Base-by-base conservation (phyloP, 1,140 invertebrate genomes). In the Archivesica marissinica region DNA sequence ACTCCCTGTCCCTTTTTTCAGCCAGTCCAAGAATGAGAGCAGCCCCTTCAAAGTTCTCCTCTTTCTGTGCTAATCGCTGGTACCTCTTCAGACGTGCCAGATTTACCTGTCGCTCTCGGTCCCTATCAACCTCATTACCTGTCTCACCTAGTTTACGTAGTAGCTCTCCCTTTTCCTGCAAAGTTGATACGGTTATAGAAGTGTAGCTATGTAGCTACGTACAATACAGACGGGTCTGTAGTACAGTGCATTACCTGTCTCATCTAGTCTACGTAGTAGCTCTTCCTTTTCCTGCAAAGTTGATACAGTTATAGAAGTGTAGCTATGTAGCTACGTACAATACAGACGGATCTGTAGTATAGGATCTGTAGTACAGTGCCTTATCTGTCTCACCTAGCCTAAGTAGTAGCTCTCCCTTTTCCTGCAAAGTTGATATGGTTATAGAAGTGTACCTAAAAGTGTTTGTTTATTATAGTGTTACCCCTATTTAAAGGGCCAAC, bases 31-130 rank as follows among this genome's bases (percentile, higher is more conserved):
- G 81, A 17, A 92, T 86, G 0, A 92, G 70, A 47, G 91, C 91
- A 39, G 92, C 91, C 28, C 90, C 87, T 30, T 91, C 89, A 86
- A 93, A 89, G 39, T 92, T 88, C n/a, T 90, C 90, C 50, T 93
- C 91, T 76, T 88, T 74, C 17, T 88, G 35, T 1, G 90, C 89
- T 35, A 88, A 86, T 25, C 89, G 76, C 56, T 92, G 87, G 13
- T 92, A 89, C 33, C 88, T 80, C n/a, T 85, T 86, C n/a, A 92
- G 74, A 35, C 87, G 86, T 54, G 90, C 86, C 28, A 91, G 68
- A 52, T 89, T 68, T 25, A 86, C 35, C 59, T 92, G 91, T 59
- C 89, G 78, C 56, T 89, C 80, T 68, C 83, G 70, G 47, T 91
- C 90, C 23, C 61, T 47, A 0, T 88, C 86, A 2, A 81, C 11